Base-by-base conservation (phyloP, 2,113 vertebrate genomes). In the Phaethornis superciliosus region DNA sequence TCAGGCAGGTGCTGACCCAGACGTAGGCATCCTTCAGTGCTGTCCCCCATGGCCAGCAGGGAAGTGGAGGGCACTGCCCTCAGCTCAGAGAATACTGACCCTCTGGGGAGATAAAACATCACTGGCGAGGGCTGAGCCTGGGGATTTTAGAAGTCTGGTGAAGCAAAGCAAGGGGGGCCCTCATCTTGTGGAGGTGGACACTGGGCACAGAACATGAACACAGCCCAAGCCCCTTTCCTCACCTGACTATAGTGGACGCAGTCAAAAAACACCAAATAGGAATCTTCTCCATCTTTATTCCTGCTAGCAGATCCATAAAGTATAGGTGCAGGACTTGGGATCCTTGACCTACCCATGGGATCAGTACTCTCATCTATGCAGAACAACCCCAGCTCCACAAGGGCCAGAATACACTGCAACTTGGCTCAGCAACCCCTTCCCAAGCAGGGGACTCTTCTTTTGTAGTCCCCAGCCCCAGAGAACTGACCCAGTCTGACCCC, bases 1-100 rank as follows among this genome's bases (percentile, higher is more conserved):
- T 75, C 0, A 1, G 52, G 63, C 7, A 58, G 32, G 20, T 27
- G 56, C 60, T 47, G 81, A 21, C 26, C 19, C 12, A 0, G 8
- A 40, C 9, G 6, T 14, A 11, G 63, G 63, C n/a, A 3, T 27
- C 33, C 18, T 58, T 9, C 2, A 2, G 74, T 11, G 8, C 74
- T 6, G 4, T 14, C 75, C 1, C 1, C 26, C 14, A 0, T 19
- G 12, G 44, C 27, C 54, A 55, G 0, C 32, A 7, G 35, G 13
- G 40, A 33, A 46, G 20, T 18, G 28, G 10, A 3, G 22, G 60
- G 33, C 32, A 59, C 37, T 64, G 59, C 1, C 0, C 60, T 33
- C 79, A 47, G 47, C 5, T 5, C 51, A 44, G 30, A 67, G 47
- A 21, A 11, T 22, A 23, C 40, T 24, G 33, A 3, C 22, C 19